Conservation (phyloP, 2,113 vertebrate species). For the Syrrhaptes paradoxus region DNA sequence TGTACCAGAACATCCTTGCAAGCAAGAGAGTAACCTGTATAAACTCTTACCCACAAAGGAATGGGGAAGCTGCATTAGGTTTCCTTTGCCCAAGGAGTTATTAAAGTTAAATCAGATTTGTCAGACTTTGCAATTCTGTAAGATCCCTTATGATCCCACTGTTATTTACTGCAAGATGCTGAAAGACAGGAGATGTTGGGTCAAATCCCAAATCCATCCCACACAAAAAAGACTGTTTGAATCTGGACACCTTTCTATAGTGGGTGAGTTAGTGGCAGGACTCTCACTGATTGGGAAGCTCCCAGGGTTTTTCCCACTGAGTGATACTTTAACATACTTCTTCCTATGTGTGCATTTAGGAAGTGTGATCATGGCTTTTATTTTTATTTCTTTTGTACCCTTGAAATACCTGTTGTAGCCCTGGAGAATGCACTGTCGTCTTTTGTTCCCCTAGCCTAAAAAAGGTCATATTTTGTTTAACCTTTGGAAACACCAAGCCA, state of each 20-base stretch:
- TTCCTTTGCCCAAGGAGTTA: background rate
- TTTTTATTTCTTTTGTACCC: slow-evolving; percentile 59
- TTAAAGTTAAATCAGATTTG: background rate
- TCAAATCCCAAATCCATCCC: background rate
- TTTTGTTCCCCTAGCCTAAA: slow-evolving; percentile 54
- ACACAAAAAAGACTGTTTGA: background rate
- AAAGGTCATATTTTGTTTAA: slow-evolving; percentile 64
- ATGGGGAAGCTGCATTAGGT: background rate
- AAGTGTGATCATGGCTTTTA: slow-evolving; percentile 46
- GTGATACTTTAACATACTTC: background rate
- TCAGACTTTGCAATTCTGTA: background rate
- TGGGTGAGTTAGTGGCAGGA: background rate
- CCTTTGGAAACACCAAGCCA: slow-evolving; percentile 49
- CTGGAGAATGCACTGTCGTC: slow-evolving; percentile 52
- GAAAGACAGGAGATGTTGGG: background rate
- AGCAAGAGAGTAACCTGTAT: background rate
- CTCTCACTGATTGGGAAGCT: background rate
- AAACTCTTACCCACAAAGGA: background rate
- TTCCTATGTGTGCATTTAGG: slow-evolving; percentile 28
- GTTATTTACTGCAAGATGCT: background rate
- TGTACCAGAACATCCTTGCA: background rate
- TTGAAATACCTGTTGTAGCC: slow-evolving; percentile 60
- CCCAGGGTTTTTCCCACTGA: background rate
- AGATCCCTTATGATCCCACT: background rate
- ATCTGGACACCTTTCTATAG: background rate